Conservation (phyloP, 2,888 invertebrate species). For the Hypena proboscidalis region DNA sequence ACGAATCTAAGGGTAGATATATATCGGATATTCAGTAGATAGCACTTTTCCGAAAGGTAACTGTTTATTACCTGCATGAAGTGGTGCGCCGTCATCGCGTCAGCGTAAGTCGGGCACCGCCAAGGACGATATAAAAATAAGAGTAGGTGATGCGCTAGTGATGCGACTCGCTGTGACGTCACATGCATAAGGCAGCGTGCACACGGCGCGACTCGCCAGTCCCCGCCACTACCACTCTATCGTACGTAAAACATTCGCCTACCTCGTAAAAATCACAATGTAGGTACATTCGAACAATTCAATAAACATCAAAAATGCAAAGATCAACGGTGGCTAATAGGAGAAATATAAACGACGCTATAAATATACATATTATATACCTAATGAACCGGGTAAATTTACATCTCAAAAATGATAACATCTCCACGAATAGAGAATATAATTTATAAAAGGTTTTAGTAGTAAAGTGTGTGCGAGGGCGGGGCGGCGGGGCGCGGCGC, state of each 20-base stretch:
- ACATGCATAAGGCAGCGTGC: constrained; percentile 4
- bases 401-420: constrained; percentile 82
- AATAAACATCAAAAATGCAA: constrained; percentile 80
- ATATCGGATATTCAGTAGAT: no score
- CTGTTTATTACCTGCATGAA: no score
- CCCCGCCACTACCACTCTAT: not conserved
- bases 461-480: constrained; percentile 41
- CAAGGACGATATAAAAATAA: no score
- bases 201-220: not conserved
- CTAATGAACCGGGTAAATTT: constrained; percentile 79
- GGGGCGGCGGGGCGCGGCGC: constrained; percentile 26
- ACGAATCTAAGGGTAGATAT: not conserved
- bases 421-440: constrained; percentile 73
- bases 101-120: no score
- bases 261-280: constrained; percentile 47
- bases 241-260: constrained; percentile 18
- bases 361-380: constrained; percentile 64
- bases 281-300: constrained; percentile 65
- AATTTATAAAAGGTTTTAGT: constrained; percentile 66
- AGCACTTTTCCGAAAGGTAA: no score
- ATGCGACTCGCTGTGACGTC: not conserved
- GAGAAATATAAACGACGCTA: constrained; percentile 77
- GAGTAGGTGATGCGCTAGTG: not conserved
- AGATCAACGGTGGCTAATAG: constrained; percentile 74
- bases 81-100: no score